Base-by-base conservation (phyloP, 2,888 invertebrate species). In the Dynastes hyllus region DNA sequence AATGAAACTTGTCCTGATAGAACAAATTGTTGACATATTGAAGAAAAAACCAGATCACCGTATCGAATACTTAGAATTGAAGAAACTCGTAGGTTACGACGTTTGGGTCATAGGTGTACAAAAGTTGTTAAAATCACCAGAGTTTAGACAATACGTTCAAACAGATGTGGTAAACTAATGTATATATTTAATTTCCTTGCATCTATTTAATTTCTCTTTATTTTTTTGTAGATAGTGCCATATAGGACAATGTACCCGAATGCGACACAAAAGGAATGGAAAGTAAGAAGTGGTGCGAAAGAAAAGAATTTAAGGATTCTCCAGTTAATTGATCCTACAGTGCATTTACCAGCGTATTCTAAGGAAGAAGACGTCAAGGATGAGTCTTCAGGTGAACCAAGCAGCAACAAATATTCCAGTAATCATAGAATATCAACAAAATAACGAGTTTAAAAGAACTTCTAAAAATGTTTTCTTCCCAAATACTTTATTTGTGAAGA, bases 251-350 rank as follows among this genome's bases (percentile, higher is more conserved):
- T 93, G 11, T 92, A 92, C 87, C 93, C 93, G 16, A 87, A 92
- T 82, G 92, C 93, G 0, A 82, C 87, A 3, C 85, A 87, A 51
- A 85, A 85, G 4, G 92, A 93, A 84, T 93, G 91, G 90, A 90
- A 89, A 81, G 85, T 86, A 11, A 92, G 92, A 84, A 66, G 61
- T 37, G 87, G 87, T 77, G 85, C 85, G 81, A 89, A 88, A 79
- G 92, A 92, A 82, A 91, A 91, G 82, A 84, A 85, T 0, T 85
- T 93, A 5, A 87, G 90, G 77, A 89, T 91, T 63, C 86, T 93
- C 6, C 90, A 91, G 83, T 86, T 94, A 37, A 87, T 91, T n/a
- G 90, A 93, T 87, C 92, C 92, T 0, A 88, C 91, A 80, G 84
- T 91, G 13, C 90, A 92, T 79, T 86, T 92, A 5, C 85, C 88